Conservation (phyloP, 2,888 invertebrate genomes). For the Bombylius discolor region DNA sequence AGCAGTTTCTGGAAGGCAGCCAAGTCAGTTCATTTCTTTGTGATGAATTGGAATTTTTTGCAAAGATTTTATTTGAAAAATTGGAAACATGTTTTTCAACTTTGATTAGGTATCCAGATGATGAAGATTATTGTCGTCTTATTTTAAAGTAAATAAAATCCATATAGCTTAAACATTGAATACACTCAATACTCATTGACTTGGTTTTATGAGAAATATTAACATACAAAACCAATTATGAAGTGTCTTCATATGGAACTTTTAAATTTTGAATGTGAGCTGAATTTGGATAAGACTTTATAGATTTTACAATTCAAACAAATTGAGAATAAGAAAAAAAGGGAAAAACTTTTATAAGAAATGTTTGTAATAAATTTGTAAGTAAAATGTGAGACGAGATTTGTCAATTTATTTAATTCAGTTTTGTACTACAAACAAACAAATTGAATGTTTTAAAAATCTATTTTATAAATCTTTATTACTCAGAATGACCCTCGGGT, state of each 20-base stretch:
- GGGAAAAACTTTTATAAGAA: slow-evolving; percentile 24
- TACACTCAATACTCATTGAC: slow-evolving; percentile 28
- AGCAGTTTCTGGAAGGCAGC: slow-evolving; percentile 35
- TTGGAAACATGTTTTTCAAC: slow-evolving; percentile 28
- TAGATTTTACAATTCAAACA: slow-evolving; percentile 19
- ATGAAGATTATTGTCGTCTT: slow-evolving; percentile 13
- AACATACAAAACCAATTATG: slow-evolving; percentile 16
- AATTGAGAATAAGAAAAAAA: slow-evolving; percentile 18
- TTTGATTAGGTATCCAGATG: slow-evolving; percentile 14
- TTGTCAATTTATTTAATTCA: too few relatives aligned
- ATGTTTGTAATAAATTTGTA: slow-evolving; percentile 28
- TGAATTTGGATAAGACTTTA: slow-evolving; percentile 27
- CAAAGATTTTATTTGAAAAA: slow-evolving; percentile 32
- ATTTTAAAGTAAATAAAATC: slow-evolving; percentile 29
- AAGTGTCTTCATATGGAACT: slow-evolving; percentile 23
- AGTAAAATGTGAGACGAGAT: slow-evolving; percentile 13
- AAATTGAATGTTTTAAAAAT: too few relatives aligned
- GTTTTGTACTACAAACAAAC: too few relatives aligned
- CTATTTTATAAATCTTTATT: too few relatives aligned
- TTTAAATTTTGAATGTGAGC: slow-evolving; percentile 26
- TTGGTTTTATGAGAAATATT: slow-evolving; percentile 31
- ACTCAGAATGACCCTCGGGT: too few relatives aligned
- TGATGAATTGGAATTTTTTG: slow-evolving; percentile 34
- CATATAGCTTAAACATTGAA: slow-evolving; percentile 28
- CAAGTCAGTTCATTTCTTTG: not conserved